These are phyloP conservation scores for Triplophysa dalaica DNA, from an alignment of 2,113 vertebrate genomes.

Conservation along the genomic window DNA sequence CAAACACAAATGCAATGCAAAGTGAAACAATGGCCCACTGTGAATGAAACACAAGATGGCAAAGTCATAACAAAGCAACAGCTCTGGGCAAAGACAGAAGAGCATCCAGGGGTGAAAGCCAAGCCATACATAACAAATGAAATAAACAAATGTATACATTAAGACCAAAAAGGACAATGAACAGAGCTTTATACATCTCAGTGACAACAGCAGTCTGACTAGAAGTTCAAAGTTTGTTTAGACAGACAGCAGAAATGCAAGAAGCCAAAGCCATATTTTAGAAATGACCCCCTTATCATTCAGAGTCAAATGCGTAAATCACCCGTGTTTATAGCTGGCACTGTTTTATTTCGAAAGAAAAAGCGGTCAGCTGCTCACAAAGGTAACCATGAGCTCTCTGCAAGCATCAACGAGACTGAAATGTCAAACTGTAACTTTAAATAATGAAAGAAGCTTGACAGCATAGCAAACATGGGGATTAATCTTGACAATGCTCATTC, in stretches of 20 bases:
- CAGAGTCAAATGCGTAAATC: background rate
- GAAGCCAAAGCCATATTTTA: constrained; percentile 11
- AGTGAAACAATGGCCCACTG: background rate
- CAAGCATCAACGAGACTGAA: background rate
- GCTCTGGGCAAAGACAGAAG: constrained; percentile 15
- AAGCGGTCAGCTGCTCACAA: background rate
- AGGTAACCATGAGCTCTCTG: background rate
- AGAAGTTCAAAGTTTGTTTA: constrained; percentile 9
- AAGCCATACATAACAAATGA: constrained; percentile 34
- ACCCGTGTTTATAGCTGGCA: background rate
- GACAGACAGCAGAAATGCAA: constrained; percentile 32
- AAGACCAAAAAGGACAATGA: background rate
- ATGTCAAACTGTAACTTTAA: background rate
- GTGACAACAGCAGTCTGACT: constrained; percentile 14
- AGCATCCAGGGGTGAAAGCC: constrained; percentile 21
- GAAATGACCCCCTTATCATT: constrained; percentile 4
- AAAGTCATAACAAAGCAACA: constrained; percentile 14
- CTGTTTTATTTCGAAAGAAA: background rate
- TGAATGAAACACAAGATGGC: constrained; percentile 11
- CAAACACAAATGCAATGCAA: constrained; percentile 29
- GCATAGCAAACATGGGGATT: constrained; percentile 8
- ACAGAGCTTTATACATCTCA: background rate
- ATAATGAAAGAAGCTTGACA: background rate
- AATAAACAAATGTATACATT: background rate
- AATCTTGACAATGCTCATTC: background rate